phyloP scores from a whole-genome alignment of 1,140 invertebrate genomes.

The Subanguina moxae region DNA sequence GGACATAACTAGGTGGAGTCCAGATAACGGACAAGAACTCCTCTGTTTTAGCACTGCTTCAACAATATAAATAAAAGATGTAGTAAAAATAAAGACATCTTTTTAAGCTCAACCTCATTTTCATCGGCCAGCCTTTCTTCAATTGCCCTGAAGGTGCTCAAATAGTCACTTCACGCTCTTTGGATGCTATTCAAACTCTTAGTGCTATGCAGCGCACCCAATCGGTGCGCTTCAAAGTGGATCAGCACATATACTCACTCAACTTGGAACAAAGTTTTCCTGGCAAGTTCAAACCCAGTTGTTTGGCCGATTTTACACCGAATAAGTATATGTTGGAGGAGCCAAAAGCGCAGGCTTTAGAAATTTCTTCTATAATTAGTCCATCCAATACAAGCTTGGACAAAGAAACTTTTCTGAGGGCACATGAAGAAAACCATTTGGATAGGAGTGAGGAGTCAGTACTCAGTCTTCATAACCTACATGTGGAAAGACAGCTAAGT shows the following conservation, averaged over 20 bases:
- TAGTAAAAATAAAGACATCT: neutral
- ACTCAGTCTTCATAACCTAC: conserved; percentile 2
- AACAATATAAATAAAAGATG: no score
- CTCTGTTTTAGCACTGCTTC: no score
- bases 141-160: conserved; percentile 27
- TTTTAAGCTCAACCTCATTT: conserved; percentile 44
- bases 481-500: conserved; percentile 11
- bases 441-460: no score
- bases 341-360: neutral
- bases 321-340: neutral
- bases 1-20: no score
- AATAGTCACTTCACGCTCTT: conserved; percentile 32
- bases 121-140: conserved; percentile 40
- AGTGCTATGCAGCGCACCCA: conserved; percentile 40
- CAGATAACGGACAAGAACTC: no score
- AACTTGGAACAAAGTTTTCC: conserved; percentile 43
- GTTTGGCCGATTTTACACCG: neutral
- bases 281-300: conserved; percentile 12
- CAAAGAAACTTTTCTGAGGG: no score
- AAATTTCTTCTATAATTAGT: no score
- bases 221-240: conserved; percentile 33
- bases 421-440: no score
- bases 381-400: no score
- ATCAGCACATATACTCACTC: conserved; percentile 35
- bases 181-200: conserved; percentile 42